Evolutionary conservation across 2,888 invertebrate genomes (phyloP), one percentile per base, ranked within the genome.

Genomic region (Eupithecia dodoneata): DNA sequence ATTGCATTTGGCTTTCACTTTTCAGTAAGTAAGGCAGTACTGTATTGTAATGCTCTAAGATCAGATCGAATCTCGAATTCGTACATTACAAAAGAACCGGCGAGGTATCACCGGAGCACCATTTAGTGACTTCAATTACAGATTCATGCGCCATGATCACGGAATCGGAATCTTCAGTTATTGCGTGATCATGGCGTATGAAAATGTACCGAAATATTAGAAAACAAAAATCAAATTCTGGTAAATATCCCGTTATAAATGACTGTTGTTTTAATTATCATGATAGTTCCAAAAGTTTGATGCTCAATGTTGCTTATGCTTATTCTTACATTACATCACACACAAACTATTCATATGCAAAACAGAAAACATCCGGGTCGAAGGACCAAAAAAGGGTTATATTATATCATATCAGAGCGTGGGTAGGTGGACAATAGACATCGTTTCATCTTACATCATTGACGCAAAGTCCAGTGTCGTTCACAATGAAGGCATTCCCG

Each of bases 401-500:
- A 30, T 63, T 4, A 63, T 59, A 55, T 13, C 55, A 55, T 59
- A 63, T 30, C 63, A 63, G 18, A 44, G n/a, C 18, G 59, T 59
- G 30, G 44, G 59, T 18, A 65, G 47, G n/a, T 47, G 47, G 30
- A 18, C 52, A 42, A 41, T 66, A 49, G 30, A 74, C 5, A 66
- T 74, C 83, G 15, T 13, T 6, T 41, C 6, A 66, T 69, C 93
- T 93, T 89, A 96, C 94, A 87, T 97, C 97, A 79, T 96, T 96
- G 2, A 97, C 93, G 15, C 96, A 97, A 72, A 97, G 91, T 63
- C 90, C 89, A 4, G 96, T 96, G 79, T 96, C 96, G 85, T 97
- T 97, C 2, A 97, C 96, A 72, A 97, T 91, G 87, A 98, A 98
- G 0, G 96, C 96, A 73, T 98, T 92, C 3, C 97, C 97, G 3